Evolutionary conservation across 2,888 invertebrate genomes (phyloP).

Genomic region (Brachylomia viminalis): DNA sequence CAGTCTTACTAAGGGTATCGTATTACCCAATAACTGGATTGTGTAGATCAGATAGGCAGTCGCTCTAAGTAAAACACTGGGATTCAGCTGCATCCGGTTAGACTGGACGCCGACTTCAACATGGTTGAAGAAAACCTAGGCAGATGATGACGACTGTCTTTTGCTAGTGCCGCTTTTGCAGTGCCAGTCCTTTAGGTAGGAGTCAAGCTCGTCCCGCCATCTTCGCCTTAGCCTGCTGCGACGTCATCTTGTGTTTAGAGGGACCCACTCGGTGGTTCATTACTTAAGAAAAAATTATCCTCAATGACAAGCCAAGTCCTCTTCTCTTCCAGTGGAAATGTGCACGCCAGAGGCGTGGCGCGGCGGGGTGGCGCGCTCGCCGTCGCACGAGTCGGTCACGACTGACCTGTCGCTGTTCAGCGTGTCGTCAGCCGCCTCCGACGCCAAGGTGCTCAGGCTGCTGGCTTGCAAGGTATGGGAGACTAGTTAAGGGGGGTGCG

Average conservation of each 20-base stretch:
- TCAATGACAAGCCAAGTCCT: not conserved
- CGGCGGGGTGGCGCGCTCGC: slow-evolving; percentile 91
- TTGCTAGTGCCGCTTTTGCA: too few species aligned
- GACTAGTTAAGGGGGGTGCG: too few species aligned
- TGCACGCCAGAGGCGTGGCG: slow-evolving; percentile 83
- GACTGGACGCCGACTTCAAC: not conserved
- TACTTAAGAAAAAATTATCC: not conserved
- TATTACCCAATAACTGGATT: not conserved
- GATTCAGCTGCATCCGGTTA: not conserved
- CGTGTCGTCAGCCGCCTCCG: slow-evolving; percentile 91
- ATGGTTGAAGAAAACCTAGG: not conserved
- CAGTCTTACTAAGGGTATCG: too few species aligned
- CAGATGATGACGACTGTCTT: not conserved
- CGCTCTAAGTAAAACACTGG: not conserved
- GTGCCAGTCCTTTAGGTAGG: too few species aligned
- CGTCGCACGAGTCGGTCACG: slow-evolving; percentile 96
- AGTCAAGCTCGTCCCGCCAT: too few species aligned
- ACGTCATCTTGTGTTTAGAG: too few species aligned
- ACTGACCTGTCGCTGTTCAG: slow-evolving; percentile 95
- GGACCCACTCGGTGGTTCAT: too few species aligned
- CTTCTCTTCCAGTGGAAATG: slow-evolving; percentile 87
- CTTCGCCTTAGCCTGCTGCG: too few species aligned
- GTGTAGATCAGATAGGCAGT: not conserved
- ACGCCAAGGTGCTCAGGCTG: slow-evolving; percentile 83
- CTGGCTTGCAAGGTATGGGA: slow-evolving; percentile 78